These are phyloP conservation scores for Ctenomys sociabilis DNA, from an alignment of 2,113 vertebrate species.

Conservation along the genomic window DNA sequence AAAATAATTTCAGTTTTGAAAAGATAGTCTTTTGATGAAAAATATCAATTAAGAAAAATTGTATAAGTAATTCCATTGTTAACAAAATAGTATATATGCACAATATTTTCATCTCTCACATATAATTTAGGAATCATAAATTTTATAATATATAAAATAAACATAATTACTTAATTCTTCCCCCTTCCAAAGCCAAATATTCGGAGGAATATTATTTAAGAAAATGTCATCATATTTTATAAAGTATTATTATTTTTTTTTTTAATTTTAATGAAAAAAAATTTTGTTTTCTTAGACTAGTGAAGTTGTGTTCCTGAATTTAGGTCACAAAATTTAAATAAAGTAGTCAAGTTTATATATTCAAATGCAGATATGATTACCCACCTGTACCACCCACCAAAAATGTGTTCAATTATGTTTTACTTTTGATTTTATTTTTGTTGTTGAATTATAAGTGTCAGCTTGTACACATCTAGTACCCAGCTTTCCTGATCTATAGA, in stretches of 20 bases:
- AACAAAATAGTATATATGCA: not conserved
- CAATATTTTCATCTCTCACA: not conserved
- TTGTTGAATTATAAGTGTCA: not conserved
- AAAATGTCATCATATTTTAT: not conserved
- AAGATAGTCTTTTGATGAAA: not conserved
- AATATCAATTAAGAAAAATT: not conserved
- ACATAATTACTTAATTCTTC: not conserved
- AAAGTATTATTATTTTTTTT: not conserved
- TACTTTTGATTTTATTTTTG: not conserved
- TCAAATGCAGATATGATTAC: slow-evolving; percentile 22
- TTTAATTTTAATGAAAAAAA: not conserved
- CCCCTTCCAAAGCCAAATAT: not conserved
- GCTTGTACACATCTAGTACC: not conserved
- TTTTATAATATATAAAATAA: not conserved
- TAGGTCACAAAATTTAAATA: not conserved
- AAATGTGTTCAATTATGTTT: not conserved
- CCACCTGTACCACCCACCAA: not conserved
- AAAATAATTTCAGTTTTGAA: not conserved
- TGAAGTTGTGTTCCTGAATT: not conserved
- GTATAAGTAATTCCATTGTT: not conserved
- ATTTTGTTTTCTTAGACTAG: not conserved
- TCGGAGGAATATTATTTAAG: not conserved
- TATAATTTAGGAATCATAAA: not conserved
- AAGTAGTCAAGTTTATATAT: not conserved
- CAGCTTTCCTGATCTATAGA: not conserved